These are phyloP conservation scores for Lycodopsis pacificus DNA, from an alignment of 2,797 vertebrate species.

Conservation along the genomic window DNA sequence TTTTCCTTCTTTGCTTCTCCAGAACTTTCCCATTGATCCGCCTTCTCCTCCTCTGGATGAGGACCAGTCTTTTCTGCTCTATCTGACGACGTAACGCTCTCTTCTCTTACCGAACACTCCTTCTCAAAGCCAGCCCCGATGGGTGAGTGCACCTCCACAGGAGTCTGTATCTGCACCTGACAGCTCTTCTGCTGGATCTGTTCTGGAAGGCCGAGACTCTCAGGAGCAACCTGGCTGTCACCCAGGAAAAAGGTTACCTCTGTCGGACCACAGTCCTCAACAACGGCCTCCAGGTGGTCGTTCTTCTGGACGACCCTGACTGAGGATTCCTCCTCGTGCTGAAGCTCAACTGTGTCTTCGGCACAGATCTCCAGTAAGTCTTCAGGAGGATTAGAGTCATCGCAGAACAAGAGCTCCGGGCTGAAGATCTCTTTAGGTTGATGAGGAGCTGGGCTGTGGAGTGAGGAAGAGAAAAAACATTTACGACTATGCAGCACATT, in stretches of 20 bases:
- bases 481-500: neutral
- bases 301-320: conserved; percentile 57
- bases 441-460: conserved; percentile 79
- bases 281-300: conserved; percentile 57
- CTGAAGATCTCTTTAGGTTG: conserved; percentile 30
- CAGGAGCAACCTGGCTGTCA: conserved; percentile 14
- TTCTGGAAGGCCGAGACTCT: conserved; percentile 20
- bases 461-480: neutral
- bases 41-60: neutral
- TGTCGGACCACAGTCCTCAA: conserved; percentile 28
- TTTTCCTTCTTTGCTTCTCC: neutral
- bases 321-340: conserved; percentile 23
- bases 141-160: conserved; percentile 71
- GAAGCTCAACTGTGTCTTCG: neutral
- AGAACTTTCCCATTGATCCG: neutral
- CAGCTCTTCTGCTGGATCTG: conserved; percentile 24
- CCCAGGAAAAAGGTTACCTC: conserved; percentile 64
- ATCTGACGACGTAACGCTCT: neutral
- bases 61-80: conserved; percentile 12
- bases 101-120: conserved; percentile 1
- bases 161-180: conserved; percentile 63
- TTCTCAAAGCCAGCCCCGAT: conserved; percentile 31
- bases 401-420: conserved; percentile 10
- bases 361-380: conserved; percentile 25
- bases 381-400: conserved; percentile 28